phyloP scores from a whole-genome alignment of 2,113 vertebrate species.

The Ceratotherium simum region DNA sequence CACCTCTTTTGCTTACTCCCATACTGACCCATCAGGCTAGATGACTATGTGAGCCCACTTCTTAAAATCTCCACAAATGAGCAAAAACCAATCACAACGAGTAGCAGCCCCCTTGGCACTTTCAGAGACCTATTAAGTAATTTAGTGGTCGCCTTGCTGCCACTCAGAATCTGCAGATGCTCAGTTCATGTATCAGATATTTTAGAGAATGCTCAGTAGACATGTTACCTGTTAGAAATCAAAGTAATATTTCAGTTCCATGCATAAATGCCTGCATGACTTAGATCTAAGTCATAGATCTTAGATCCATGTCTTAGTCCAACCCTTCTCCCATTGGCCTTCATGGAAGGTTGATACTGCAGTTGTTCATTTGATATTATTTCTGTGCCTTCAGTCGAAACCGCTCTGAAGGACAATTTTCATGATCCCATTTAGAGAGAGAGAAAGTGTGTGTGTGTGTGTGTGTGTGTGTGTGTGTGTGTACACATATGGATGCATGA shows the following conservation, averaged over 20 bases:
- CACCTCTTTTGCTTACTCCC: constrained; percentile 21
- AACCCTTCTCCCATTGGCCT: not conserved
- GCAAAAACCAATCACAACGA: not conserved
- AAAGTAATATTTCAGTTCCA: not conserved
- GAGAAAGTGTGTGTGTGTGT: not conserved
- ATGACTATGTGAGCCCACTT: not conserved
- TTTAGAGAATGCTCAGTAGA: not conserved
- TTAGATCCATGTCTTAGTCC: constrained; percentile 17
- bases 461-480: not conserved
- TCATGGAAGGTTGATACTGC: not conserved
- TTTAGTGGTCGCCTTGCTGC: not conserved
- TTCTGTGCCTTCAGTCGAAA: constrained; percentile 42
- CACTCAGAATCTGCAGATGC: not conserved
- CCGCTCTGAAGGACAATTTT: constrained; percentile 33
- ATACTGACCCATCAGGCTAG: not conserved
- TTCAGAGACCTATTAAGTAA: not conserved
- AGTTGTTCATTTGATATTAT: not conserved
- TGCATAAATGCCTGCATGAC: not conserved
- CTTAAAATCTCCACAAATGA: constrained; percentile 27
- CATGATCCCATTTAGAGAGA: constrained; percentile 62
- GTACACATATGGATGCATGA: not conserved
- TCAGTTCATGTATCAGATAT: not conserved
- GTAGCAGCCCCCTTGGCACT: not conserved
- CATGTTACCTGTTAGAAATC: not conserved
- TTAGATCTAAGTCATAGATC: not conserved